Percentiles rank a stretch among this genome's conserved stretches.
Evolutionary conservation across 2,888 invertebrate species (phyloP).

Genomic region (Parasteatoda lunata): DNA sequence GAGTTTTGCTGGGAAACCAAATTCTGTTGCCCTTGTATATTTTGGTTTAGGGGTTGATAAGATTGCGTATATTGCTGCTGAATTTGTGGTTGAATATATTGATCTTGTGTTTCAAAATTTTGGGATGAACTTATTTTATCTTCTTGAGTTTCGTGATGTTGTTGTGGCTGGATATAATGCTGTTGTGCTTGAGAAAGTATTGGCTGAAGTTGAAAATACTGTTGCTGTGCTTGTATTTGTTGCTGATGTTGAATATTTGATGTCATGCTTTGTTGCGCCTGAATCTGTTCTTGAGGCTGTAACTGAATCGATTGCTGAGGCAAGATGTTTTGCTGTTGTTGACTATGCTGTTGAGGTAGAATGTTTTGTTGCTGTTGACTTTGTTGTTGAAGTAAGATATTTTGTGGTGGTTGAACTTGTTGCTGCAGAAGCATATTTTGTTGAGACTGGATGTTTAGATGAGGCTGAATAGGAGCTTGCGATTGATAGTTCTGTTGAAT

Average conservation of each 20-base stretch:
- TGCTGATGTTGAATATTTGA: neutral
- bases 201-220: neutral
- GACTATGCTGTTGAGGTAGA: neutral
- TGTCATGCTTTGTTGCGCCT: too few relatives aligned
- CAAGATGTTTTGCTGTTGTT: neutral
- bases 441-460: neutral
- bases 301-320: neutral
- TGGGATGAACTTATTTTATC: neutral
- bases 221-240: neutral
- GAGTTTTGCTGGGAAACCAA: too few relatives aligned
- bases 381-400: neutral
- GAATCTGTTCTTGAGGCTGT: neutral
- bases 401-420: neutral
- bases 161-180: neutral
- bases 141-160: neutral
- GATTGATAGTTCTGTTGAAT: neutral
- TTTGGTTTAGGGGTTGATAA: too few relatives aligned
- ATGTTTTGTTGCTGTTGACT: too few relatives aligned
- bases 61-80: too few relatives aligned
- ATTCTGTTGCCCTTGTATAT: too few relatives aligned
- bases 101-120: neutral
- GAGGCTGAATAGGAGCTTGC: neutral
- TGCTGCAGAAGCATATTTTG: constrained; percentile 1
- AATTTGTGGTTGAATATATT: too few relatives aligned
- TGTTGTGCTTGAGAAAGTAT: constrained; percentile 3